Conservation (phyloP, 2,888 invertebrate genomes). For the Platycheirus albimanus region DNA sequence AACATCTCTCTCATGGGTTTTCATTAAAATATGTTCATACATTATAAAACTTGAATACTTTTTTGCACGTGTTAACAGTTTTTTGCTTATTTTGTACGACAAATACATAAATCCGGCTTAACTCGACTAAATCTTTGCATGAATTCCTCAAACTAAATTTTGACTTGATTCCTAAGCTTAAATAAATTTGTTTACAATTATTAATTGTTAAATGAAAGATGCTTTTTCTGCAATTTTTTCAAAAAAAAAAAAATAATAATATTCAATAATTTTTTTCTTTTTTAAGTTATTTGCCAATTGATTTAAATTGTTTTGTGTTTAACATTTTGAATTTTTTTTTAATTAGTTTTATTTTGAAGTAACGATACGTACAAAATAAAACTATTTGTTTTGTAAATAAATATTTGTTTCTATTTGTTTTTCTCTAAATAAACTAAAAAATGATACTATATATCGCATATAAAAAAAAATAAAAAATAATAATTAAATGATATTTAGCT, state of each 20-base stretch:
- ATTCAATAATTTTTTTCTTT: not conserved
- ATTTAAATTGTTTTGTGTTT: conserved; percentile 6
- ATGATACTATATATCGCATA: conserved; percentile 24
- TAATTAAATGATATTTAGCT: conserved; percentile 12
- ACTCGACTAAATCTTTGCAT: no score
- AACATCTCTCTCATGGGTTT: no score
- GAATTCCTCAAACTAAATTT: no score
- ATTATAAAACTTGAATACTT: no score
- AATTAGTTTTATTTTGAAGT: conserved; percentile 7
- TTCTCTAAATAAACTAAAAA: conserved; percentile 21
- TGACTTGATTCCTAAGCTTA: not conserved
- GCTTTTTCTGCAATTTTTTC: no score
- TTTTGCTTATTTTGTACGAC: no score
- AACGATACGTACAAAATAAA: not conserved
- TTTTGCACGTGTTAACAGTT: no score
- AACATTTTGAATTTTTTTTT: conserved; percentile 47
- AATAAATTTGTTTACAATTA: not conserved
- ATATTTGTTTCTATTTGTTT: conserved; percentile 5
- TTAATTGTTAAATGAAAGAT: no score
- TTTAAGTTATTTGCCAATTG: conserved; percentile 11
- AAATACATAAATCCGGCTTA: no score
- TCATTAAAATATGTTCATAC: no score
- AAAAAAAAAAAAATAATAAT: no score
- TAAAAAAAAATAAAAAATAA: conserved; percentile 8
- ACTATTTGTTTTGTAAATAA: conserved; percentile 18